These are phyloP conservation scores for Eupithecia subumbrata DNA, from an alignment of 2,888 invertebrate species.

Conservation along the genomic window DNA sequence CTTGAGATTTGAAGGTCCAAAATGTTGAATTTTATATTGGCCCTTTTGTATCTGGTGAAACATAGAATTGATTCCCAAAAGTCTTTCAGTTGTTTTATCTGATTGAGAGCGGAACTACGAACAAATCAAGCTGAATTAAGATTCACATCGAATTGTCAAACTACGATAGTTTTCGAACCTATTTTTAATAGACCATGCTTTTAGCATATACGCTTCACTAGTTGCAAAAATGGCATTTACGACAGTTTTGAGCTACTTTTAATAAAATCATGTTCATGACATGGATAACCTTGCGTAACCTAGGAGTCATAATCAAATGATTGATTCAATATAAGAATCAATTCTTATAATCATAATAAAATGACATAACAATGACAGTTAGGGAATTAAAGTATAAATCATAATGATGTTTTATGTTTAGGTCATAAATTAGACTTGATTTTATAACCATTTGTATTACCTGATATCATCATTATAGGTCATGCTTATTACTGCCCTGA, in stretches of 20 bases:
- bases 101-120: background rate
- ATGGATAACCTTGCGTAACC: background rate
- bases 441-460: background rate
- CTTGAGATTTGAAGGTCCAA: background rate
- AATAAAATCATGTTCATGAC: background rate
- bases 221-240: too few species aligned
- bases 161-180: background rate
- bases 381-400: slow-evolving; percentile 6
- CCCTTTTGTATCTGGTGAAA: background rate
- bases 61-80: background rate
- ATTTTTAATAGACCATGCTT: too few species aligned
- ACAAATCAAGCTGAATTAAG: background rate
- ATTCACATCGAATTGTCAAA: background rate
- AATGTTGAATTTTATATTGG: background rate
- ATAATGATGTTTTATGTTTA: background rate
- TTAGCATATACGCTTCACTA: too few species aligned
- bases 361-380: slow-evolving; percentile 1
- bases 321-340: background rate
- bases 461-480: background rate
- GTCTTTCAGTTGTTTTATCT: background rate
- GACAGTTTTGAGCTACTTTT: background rate
- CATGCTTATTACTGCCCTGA: background rate
- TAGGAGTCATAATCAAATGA: background rate
- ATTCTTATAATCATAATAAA: background rate
- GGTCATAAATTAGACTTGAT: background rate